Percentiles rank a stretch among this genome's conserved stretches.
Evolutionary conservation across 2,113 vertebrate species (phyloP).

Genomic region (Trichomycterus rosablanca): DNA sequence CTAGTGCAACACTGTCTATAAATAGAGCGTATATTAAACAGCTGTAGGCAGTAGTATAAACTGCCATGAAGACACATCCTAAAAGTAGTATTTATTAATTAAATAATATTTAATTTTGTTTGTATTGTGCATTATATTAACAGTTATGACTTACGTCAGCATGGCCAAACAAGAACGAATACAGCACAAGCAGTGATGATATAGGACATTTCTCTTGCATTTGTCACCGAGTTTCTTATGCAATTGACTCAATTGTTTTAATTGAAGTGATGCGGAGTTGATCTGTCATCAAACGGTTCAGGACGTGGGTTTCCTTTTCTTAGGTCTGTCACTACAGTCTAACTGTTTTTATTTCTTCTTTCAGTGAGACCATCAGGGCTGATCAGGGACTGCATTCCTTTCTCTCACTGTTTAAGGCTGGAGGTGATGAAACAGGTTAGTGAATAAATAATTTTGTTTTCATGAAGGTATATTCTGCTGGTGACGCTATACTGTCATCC

Average conservation of each 20-base stretch:
- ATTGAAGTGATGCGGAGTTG: slow-evolving; percentile 44
- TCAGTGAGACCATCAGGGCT: slow-evolving; percentile 47
- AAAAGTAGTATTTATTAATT: no score
- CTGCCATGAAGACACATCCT: no score
- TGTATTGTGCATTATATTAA: no score
- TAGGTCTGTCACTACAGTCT: slow-evolving; percentile 52
- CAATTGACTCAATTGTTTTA: slow-evolving; percentile 32
- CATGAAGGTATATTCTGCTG: slow-evolving; percentile 20
- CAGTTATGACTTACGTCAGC: no score
- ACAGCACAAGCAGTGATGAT: no score
- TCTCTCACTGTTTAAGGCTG: slow-evolving; percentile 41
- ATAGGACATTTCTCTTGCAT: slow-evolving; percentile 17
- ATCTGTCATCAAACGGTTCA: slow-evolving; percentile 56
- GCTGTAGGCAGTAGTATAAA: no score
- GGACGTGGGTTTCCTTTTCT: slow-evolving; percentile 51
- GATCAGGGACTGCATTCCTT: slow-evolving; percentile 53
- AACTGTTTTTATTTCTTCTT: slow-evolving; percentile 52
- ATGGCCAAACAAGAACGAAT: no score
- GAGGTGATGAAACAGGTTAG: slow-evolving; percentile 59
- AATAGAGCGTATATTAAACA: no score
- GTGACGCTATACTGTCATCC: slow-evolving; percentile 14
- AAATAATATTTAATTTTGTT: no score
- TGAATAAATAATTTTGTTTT: slow-evolving; percentile 37
- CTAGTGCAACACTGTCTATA: no score
- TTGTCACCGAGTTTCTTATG: slow-evolving; percentile 31